phyloP scores from a whole-genome alignment of 2,888 invertebrate genomes.

The Trichacis sp. region DNA sequence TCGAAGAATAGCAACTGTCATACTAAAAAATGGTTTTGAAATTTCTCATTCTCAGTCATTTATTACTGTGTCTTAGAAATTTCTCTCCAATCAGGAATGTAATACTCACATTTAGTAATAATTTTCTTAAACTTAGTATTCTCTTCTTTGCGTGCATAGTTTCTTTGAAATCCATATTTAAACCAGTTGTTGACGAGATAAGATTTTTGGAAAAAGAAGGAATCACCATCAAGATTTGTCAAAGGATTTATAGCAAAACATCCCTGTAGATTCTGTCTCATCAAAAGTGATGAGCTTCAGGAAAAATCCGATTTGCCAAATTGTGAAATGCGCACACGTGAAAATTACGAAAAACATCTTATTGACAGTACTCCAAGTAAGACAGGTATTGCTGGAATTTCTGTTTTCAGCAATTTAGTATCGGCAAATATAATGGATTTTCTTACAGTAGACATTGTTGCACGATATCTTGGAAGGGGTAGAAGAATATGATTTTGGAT shows the following conservation, averaged over 20 bases:
- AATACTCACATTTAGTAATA: too few species aligned
- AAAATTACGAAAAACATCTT: conserved; percentile 8
- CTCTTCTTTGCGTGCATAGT: too few species aligned
- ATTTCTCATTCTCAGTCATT: too few species aligned
- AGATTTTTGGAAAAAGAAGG: conserved; percentile 2
- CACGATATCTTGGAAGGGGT: conserved; percentile 29
- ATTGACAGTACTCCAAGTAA: conserved; percentile 6
- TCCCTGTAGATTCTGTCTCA: neutral
- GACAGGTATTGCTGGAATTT: conserved; percentile 18
- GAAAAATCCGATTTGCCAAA: conserved; percentile 6
- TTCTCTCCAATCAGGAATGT: too few species aligned
- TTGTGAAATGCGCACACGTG: conserved; percentile 14
- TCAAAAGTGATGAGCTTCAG: too few species aligned
- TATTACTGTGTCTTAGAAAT: too few species aligned
- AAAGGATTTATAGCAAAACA: neutral
- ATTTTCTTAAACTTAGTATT: too few species aligned
- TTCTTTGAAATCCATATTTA: neutral
- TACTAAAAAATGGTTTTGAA: too few species aligned
- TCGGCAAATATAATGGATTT: conserved; percentile 10
- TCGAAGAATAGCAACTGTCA: too few species aligned
- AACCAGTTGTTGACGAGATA: neutral
- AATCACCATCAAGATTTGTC: neutral
- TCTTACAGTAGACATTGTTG: conserved; percentile 16
- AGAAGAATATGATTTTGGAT: too few species aligned
- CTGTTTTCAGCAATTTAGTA: conserved; percentile 5